Conservation (phyloP, 2,113 vertebrate genomes). For the Hylia prasina region DNA sequence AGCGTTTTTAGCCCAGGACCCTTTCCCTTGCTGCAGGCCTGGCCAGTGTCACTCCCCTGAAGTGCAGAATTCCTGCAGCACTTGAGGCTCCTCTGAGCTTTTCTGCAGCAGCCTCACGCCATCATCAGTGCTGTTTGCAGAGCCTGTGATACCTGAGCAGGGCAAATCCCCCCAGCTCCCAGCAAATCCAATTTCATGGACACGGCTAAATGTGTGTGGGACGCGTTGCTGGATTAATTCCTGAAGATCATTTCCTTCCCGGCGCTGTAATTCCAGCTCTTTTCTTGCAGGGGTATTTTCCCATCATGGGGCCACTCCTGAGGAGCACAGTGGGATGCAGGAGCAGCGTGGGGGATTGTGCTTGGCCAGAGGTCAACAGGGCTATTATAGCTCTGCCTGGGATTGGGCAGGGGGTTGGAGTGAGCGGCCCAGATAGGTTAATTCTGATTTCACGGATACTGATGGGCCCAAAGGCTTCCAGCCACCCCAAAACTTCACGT, state of each 20-base stretch:
- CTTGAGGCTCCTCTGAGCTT: not conserved
- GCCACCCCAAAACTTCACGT: fast-evolving
- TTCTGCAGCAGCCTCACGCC: not conserved
- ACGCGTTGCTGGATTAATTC: slow-evolving; percentile 36
- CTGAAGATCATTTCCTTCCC: not conserved
- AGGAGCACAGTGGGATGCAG: not conserved
- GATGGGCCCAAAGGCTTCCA: not conserved
- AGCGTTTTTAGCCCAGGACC: not conserved
- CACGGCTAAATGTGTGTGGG: not conserved
- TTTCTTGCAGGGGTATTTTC: slow-evolving; percentile 1
- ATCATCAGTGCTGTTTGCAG: not conserved
- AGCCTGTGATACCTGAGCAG: not conserved
- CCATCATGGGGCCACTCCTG: not conserved
- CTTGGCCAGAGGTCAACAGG: not conserved
- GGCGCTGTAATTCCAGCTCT: slow-evolving; percentile 14
- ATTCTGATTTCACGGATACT: not conserved
- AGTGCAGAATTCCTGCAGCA: fast-evolving
- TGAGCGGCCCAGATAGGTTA: not conserved
- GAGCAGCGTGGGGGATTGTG: not conserved
- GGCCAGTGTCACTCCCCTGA: not conserved
- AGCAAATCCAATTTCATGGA: slow-evolving; percentile 56
- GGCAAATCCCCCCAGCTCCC: slow-evolving; percentile 18
- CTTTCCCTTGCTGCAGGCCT: not conserved
- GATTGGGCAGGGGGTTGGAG: not conserved
- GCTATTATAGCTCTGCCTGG: not conserved